phyloP scores from a whole-genome alignment of 1,140 invertebrate species.

The Nautilus pompilius region DNA sequence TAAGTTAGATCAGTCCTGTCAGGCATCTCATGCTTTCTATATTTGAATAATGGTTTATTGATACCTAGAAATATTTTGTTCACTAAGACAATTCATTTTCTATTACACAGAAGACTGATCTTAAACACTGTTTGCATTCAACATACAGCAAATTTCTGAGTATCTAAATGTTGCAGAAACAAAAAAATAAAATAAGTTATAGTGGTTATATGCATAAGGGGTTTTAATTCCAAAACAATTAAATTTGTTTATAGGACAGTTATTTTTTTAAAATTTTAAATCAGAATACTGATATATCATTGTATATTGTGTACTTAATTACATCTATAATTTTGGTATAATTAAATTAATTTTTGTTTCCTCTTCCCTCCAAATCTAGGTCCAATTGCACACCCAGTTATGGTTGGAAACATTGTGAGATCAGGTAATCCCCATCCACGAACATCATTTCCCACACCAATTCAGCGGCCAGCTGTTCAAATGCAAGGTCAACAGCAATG shows the following conservation, averaged over 20 bases:
- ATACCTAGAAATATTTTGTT: no score
- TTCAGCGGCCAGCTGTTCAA: constrained; percentile 31
- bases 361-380: neutral
- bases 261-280: neutral
- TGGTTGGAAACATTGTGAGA: constrained; percentile 29
- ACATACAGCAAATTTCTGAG: no score
- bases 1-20: no score
- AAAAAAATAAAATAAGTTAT: no score
- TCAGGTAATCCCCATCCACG: constrained; percentile 19
- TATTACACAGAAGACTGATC: no score
- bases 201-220: neutral
- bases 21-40: no score
- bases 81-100: no score
- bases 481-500: neutral
- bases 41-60: no score
- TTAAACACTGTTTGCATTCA: no score
- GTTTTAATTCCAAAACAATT: neutral
- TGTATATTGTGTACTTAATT: neutral
- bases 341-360: neutral
- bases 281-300: neutral
- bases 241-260: neutral
- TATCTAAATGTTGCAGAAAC: no score
- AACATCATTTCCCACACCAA: constrained; percentile 32
- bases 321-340: neutral
- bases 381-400: constrained; percentile 27